phyloP scores from a whole-genome alignment of 92 coral and sea anemone genomes.

The Desmophyllum pertusum region DNA sequence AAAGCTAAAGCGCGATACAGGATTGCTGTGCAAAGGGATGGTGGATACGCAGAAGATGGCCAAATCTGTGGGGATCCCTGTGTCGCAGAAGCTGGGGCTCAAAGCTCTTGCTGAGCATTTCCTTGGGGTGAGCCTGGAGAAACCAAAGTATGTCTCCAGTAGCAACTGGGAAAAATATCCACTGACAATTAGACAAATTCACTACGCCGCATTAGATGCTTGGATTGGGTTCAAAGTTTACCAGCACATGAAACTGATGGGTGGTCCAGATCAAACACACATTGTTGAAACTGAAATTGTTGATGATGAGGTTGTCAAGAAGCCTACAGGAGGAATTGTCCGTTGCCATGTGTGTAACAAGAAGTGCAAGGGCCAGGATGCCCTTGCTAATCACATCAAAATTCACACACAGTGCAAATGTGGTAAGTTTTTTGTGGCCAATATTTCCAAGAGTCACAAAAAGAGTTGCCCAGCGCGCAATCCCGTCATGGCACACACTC shows the following conservation, averaged over 20 bases:
- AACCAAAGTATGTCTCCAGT: constrained; percentile 59
- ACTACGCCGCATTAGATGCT: constrained; percentile 80
- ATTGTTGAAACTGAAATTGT: background rate
- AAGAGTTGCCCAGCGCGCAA: constrained; percentile 24
- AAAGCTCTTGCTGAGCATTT: constrained; percentile 54
- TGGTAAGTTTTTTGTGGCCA: constrained; percentile 61
- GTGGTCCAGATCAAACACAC: background rate
- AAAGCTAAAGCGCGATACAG: constrained; percentile 60
- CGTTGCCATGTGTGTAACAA: constrained; percentile 23
- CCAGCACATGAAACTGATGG: constrained; percentile 41
- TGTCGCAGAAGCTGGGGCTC: constrained; percentile 48
- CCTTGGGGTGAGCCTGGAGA: constrained; percentile 51
- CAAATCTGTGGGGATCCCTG: constrained; percentile 13
- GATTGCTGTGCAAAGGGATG: constrained; percentile 56
- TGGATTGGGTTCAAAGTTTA: constrained; percentile 75
- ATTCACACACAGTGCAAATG: constrained; percentile 73
- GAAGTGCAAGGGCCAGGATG: constrained; percentile 41
- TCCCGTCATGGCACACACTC: background rate
- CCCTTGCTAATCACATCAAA: constrained; percentile 60
- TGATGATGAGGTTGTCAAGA: background rate
- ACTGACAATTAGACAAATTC: constrained; percentile 55
- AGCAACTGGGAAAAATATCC: constrained; percentile 84
- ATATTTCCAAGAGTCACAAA: constrained; percentile 67
- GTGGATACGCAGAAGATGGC: constrained; percentile 68
- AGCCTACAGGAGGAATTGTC: background rate